A percentile compares a stretch with the other conserved stretches of the same genome.
These are phyloP conservation scores for Gadus macrocephalus DNA, from an alignment of 2,113 vertebrate genomes.

Conservation along the genomic window DNA sequence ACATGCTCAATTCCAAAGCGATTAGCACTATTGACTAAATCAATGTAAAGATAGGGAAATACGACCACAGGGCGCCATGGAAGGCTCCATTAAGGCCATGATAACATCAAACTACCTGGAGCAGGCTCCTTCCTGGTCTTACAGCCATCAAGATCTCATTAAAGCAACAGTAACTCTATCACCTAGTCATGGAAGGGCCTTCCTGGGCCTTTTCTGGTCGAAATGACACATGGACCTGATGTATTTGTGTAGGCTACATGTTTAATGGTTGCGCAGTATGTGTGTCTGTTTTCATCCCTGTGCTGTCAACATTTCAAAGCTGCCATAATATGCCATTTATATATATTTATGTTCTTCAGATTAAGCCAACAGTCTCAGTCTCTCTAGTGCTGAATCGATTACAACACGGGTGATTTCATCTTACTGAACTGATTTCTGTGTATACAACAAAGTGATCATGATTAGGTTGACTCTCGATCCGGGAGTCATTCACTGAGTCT, in stretches of 20 bases:
- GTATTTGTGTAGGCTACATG: neutral
- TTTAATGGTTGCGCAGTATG: neutral
- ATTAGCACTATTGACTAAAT: constrained; percentile 59
- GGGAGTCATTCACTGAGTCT: constrained; percentile 8
- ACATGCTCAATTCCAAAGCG: constrained; percentile 34
- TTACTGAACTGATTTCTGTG: no score
- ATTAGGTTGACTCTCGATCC: neutral
- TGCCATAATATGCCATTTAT: no score
- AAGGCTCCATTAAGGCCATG: constrained; percentile 64
- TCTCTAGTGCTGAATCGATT: no score
- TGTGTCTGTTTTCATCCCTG: no score
- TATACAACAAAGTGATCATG: no score
- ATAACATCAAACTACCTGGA: constrained; percentile 67
- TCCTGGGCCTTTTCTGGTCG: constrained; percentile 39
- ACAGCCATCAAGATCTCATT: constrained; percentile 61
- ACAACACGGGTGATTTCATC: no score
- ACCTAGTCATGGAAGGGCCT: constrained; percentile 44
- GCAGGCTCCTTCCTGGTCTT: constrained; percentile 65
- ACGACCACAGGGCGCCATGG: constrained; percentile 37
- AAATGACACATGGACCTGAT: constrained; percentile 1
- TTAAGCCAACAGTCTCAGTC: no score
- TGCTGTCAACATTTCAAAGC: no score
- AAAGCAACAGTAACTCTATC: constrained; percentile 45
- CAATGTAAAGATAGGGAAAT: constrained; percentile 58
- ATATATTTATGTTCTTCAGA: no score